Conservation (phyloP, 1,140 invertebrate genomes). For the Papilio helenus region DNA sequence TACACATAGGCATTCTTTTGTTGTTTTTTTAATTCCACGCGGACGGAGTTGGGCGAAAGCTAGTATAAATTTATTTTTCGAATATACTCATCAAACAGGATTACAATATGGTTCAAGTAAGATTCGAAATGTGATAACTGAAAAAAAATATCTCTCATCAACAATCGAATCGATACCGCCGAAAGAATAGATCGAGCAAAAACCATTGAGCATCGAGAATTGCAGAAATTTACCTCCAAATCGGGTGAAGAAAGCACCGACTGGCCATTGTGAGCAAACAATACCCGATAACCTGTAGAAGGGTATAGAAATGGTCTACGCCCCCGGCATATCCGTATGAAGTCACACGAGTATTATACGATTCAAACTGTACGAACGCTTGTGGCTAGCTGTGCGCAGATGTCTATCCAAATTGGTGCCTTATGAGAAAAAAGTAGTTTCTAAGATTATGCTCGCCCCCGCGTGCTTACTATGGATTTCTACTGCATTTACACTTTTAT, state of each 20-base stretch:
- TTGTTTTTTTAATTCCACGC: no score
- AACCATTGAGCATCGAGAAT: neutral
- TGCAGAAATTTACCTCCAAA: slow-evolving; percentile 27
- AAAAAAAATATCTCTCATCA: neutral
- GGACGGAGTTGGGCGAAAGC: no score
- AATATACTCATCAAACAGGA: no score
- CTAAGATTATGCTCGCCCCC: neutral
- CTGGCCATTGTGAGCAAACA: slow-evolving; percentile 26
- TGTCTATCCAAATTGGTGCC: neutral
- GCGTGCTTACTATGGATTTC: neutral
- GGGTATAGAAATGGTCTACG: slow-evolving; percentile 14
- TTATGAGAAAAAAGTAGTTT: neutral
- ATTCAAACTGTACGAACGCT: neutral
- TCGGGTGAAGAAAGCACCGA: neutral
- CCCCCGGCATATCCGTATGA: slow-evolving; percentile 25
- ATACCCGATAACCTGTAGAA: slow-evolving; percentile 23
- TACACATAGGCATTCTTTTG: neutral
- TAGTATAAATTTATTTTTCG: no score
- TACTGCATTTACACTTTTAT: neutral
- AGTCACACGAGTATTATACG: neutral
- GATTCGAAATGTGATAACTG: no score
- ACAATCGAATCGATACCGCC: neutral
- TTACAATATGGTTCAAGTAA: no score
- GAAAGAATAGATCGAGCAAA: slow-evolving; percentile 5
- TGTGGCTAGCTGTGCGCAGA: no score